Conservation (phyloP, 2,113 vertebrate genomes). For the Haemorhous mexicanus region DNA sequence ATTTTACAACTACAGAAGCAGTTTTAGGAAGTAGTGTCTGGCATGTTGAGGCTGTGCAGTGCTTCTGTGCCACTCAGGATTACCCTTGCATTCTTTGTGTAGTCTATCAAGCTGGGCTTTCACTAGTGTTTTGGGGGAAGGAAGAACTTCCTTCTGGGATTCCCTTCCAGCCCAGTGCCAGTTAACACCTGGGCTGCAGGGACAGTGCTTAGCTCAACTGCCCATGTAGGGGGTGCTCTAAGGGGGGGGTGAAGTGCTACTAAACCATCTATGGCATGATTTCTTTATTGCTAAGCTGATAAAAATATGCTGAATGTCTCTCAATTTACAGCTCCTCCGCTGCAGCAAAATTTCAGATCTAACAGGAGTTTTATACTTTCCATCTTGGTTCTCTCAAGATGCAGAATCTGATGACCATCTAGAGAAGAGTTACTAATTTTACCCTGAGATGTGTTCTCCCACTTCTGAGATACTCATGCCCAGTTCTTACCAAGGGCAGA, state of each 20-base stretch:
- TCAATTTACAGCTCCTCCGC: neutral
- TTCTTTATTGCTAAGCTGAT: neutral
- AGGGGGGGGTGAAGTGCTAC: accelerated
- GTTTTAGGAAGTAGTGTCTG: neutral
- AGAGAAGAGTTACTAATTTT: neutral
- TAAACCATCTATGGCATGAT: neutral
- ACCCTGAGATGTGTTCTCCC: neutral
- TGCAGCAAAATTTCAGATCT: neutral
- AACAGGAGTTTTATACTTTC: neutral
- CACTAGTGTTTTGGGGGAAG: neutral
- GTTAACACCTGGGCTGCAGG: neutral
- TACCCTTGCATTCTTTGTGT: neutral
- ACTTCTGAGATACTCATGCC: neutral
- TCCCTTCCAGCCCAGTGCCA: neutral
- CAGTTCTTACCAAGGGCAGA: neutral
- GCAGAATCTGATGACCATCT: neutral
- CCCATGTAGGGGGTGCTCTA: too few relatives aligned
- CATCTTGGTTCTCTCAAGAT: neutral
- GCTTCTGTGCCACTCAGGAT: neutral
- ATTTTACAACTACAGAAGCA: neutral
- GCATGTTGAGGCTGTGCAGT: neutral
- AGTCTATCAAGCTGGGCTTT: neutral
- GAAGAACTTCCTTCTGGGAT: neutral
- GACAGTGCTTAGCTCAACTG: neutral
- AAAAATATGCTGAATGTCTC: neutral